phyloP scores from a whole-genome alignment of 2,888 invertebrate genomes.

The Homarus gammarus region DNA sequence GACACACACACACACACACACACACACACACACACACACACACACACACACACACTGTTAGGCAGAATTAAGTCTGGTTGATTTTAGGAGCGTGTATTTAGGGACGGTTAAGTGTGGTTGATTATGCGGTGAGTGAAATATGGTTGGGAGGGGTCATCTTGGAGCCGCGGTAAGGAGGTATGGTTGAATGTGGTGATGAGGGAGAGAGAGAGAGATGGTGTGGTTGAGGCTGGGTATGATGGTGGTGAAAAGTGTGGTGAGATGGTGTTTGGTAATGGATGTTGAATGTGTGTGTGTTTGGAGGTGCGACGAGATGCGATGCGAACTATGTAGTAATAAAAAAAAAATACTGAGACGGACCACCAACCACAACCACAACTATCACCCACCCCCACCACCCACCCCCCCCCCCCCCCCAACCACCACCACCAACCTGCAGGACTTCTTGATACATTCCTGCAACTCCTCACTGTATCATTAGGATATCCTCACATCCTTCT shows the following conservation, averaged over 20 bases:
- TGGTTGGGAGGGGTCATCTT: background rate
- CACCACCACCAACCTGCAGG: background rate
- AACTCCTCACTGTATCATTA: background rate
- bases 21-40: no score
- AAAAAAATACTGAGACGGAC: no score
- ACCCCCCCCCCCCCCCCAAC: background rate
- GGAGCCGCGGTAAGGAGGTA: background rate
- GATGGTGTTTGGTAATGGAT: no score
- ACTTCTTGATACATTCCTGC: background rate
- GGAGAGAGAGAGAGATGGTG: background rate
- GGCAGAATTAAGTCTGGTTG: slow-evolving; percentile 1
- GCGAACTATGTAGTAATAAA: no score
- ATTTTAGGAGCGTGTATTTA: background rate
- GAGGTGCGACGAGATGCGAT: no score
- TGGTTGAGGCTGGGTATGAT: background rate
- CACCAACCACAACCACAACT: no score
- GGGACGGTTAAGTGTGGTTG: background rate
- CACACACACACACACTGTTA: no score
- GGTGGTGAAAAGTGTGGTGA: background rate
- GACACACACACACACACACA: no score
- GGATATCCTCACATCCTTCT: background rate
- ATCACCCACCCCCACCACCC: background rate
- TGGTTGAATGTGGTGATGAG: background rate
- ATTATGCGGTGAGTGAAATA: slow-evolving; percentile 8
- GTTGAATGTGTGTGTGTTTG: background rate